phyloP scores from a whole-genome alignment of 1,140 invertebrate species.

The Apis laboriosa region DNA sequence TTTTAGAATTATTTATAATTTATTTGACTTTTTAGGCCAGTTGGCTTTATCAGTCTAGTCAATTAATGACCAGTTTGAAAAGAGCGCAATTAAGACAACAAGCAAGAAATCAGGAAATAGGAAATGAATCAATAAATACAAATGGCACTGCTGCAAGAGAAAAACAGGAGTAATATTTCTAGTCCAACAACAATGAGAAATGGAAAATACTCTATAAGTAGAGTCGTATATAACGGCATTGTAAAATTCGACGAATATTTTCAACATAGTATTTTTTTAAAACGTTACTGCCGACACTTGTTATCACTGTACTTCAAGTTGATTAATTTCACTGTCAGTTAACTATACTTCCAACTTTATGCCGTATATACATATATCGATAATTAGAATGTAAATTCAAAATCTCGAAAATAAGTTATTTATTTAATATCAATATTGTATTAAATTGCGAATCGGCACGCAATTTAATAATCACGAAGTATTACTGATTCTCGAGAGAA shows the following conservation, averaged over 20 bases:
- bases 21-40: constrained; percentile 83
- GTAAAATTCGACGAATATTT: constrained; percentile 18
- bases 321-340: constrained; percentile 41
- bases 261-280: constrained; percentile 19
- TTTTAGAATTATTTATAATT: not conserved
- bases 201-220: constrained; percentile 5
- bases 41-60: constrained; percentile 92
- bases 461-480: not conserved
- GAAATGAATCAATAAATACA: constrained; percentile 30
- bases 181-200: constrained; percentile 39
- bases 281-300: constrained; percentile 26
- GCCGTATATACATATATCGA: constrained; percentile 5
- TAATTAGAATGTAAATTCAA: constrained; percentile 33
- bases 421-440: not conserved
- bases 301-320: constrained; percentile 31
- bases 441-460: not conserved
- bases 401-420: constrained; percentile 37
- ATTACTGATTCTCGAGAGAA: constrained; percentile 9
- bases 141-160: constrained; percentile 39
- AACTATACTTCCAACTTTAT: constrained; percentile 40
- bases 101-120: constrained; percentile 71
- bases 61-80: constrained; percentile 91
- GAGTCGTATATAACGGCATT: constrained; percentile 25
- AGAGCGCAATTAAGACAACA: constrained; percentile 87
- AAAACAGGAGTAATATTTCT: constrained; percentile 58